These are phyloP conservation scores for Brenthis daphne DNA, from an alignment of 2,888 invertebrate genomes.

Conservation along the genomic window DNA sequence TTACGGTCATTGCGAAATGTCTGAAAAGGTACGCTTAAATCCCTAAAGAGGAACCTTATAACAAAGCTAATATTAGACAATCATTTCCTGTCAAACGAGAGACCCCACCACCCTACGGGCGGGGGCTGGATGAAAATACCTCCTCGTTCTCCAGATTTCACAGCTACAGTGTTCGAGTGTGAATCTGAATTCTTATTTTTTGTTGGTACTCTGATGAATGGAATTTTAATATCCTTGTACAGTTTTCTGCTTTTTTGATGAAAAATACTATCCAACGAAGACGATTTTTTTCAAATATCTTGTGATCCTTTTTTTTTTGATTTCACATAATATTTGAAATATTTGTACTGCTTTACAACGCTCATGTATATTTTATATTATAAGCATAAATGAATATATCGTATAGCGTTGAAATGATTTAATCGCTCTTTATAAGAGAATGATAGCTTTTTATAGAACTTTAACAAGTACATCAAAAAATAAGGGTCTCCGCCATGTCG, in stretches of 20 bases:
- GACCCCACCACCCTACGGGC: conserved; percentile 59
- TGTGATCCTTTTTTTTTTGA: conserved; percentile 13
- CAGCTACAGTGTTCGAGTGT: conserved; percentile 72
- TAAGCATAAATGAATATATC: background rate
- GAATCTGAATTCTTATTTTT: conserved; percentile 78
- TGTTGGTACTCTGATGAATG: conserved; percentile 72
- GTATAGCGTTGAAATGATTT: background rate
- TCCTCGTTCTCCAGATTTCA: conserved; percentile 76
- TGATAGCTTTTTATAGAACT: conserved; percentile 34
- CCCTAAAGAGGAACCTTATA: conserved; percentile 78
- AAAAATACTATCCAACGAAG: conserved; percentile 53
- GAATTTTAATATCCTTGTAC: conserved; percentile 77
- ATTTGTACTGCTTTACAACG: background rate
- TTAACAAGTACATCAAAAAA: conserved; percentile 62
- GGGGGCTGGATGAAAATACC: conserved; percentile 62
- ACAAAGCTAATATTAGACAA: conserved; percentile 82
- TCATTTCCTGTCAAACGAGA: conserved; percentile 81
- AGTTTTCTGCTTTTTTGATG: conserved; percentile 65
- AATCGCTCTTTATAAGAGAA: background rate
- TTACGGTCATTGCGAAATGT: conserved; percentile 35
- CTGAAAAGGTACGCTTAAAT: conserved; percentile 49
- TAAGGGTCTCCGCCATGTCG: conserved; percentile 74
- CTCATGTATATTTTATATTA: background rate
- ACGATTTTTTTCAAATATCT: conserved; percentile 22
- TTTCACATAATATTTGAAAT: background rate